Base-by-base conservation (phyloP, 2,888 invertebrate genomes). In the Brenthis daphne region DNA sequence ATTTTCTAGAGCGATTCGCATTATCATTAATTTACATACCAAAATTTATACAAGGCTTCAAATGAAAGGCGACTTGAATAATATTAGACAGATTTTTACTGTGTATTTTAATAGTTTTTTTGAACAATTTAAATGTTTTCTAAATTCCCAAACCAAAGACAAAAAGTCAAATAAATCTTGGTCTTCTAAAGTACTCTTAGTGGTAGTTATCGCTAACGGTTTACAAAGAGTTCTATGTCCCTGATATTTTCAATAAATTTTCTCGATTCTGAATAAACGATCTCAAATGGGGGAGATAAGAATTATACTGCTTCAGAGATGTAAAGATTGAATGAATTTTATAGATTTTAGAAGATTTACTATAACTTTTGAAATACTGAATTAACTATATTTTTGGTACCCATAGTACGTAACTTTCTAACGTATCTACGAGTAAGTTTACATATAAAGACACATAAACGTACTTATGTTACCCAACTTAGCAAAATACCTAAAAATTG, bases 171-270 rank as follows among this genome's bases (percentile, higher is more conserved):
- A 58, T 60, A 60, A 60, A 60, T 60, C 58, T 47, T 51, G 16
- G 16, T 29, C 50, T 63, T 63, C 16, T 54, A 54, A 63, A 63
- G 37, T 37, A 20, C 20, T 37, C 37, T 54, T 11, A 13, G 16
- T 16, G 48, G 60, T 50, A n/a, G 48, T 33, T 60, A 37, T 63
- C 53, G 20, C 33, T 80, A 83, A 83, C 60, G 60, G 37, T 61
- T 61, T 54, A 33, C 55, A 54, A 53, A 58, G 55, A 56, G 48
- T 50, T 67, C 51, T 61, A 50, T 67, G 50, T 33, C 60, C 37
- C 60, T 33, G 33, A 55, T 65, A 61, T 63, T 43, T 51, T 63
- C 63, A 29, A 53, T 53, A 60, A 60, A 66, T 60, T 43, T 55
- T 43, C 66, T 6, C 11, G 48, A 66, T 48, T 54, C 16, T 33